Conservation (phyloP, 2,888 invertebrate species). For the Pyrocoelia pectoralis region DNA sequence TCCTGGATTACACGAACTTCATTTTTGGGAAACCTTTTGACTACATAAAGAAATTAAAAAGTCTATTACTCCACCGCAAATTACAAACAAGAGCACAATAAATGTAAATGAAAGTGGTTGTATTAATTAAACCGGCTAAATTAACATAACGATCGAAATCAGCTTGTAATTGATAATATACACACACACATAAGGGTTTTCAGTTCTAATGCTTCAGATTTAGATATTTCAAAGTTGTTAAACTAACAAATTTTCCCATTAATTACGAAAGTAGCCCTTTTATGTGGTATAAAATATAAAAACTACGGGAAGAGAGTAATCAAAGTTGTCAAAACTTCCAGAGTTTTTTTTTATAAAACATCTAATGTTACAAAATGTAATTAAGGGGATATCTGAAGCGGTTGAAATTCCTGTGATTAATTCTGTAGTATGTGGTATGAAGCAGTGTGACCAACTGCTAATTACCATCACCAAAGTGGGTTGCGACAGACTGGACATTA, state of each 20-base stretch:
- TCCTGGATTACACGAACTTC: too few relatives aligned
- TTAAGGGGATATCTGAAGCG: constrained; percentile 27
- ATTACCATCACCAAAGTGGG: constrained; percentile 44
- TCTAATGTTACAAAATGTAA: constrained; percentile 30
- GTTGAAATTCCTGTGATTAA: constrained; percentile 35
- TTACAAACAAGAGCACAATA: not conserved
- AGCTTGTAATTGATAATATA: not conserved
- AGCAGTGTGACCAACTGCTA: constrained; percentile 42
- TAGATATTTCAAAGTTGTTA: not conserved
- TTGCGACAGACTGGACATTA: constrained; percentile 45
- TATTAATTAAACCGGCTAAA: not conserved
- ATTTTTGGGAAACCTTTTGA: too few relatives aligned
- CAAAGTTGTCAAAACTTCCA: constrained; percentile 5
- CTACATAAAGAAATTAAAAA: too few relatives aligned
- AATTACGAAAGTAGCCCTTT: not conserved
- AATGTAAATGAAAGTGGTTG: constrained; percentile 1
- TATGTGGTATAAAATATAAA: not conserved
- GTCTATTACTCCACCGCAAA: not conserved
- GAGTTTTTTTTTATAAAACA: constrained; percentile 26
- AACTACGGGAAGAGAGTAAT: constrained; percentile 3
- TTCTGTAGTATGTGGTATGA: constrained; percentile 35
- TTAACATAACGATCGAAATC: not conserved
- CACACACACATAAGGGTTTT: not conserved
- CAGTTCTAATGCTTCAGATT: not conserved
- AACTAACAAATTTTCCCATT: not conserved